These are phyloP conservation scores for Chrysaora quinquecirrha DNA, from an alignment of 30 jellyfish, hydroid and myxozoan genomes.

Conservation along the genomic window DNA sequence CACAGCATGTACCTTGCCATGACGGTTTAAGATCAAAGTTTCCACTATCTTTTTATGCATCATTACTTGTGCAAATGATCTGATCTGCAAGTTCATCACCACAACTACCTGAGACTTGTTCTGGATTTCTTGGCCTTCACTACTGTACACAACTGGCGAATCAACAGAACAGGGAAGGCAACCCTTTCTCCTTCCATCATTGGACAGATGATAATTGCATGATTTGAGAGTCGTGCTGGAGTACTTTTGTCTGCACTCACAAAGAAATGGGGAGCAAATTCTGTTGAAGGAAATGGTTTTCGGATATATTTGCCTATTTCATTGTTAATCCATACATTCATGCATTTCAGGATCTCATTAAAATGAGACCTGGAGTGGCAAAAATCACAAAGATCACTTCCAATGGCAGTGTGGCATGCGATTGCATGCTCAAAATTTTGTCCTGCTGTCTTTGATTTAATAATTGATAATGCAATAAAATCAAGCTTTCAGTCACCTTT, in stretches of 20 bases:
- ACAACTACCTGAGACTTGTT: neutral
- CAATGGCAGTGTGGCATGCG: conserved; percentile 31
- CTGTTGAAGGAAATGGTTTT: conserved; percentile 5
- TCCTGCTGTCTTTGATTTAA: conserved; percentile 37
- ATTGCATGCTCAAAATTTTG: conserved; percentile 16
- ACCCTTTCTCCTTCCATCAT: neutral
- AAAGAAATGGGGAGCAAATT: conserved; percentile 13
- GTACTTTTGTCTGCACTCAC: neutral
- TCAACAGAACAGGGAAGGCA: neutral
- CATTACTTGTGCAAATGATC: neutral
- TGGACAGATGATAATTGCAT: conserved; percentile 15
- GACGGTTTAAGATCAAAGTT: neutral
- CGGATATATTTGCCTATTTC: neutral
- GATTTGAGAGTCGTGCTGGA: neutral
- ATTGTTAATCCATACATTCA: conserved; percentile 1
- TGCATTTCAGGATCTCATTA: conserved; percentile 31
- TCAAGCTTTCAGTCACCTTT: conserved; percentile 8
- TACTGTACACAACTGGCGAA: neutral
- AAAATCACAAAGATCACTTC: conserved; percentile 31
- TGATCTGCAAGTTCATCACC: conserved; percentile 9
- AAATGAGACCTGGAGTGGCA: conserved; percentile 45
- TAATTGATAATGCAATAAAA: conserved; percentile 16
- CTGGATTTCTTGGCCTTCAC: neutral
- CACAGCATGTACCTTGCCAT: conserved; percentile 8
- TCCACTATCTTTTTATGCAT: neutral